Evolutionary conservation across 2,113 vertebrate genomes (phyloP), one percentile per base, ranked within the genome.

Genomic region (Sceloporus undulatus): DNA sequence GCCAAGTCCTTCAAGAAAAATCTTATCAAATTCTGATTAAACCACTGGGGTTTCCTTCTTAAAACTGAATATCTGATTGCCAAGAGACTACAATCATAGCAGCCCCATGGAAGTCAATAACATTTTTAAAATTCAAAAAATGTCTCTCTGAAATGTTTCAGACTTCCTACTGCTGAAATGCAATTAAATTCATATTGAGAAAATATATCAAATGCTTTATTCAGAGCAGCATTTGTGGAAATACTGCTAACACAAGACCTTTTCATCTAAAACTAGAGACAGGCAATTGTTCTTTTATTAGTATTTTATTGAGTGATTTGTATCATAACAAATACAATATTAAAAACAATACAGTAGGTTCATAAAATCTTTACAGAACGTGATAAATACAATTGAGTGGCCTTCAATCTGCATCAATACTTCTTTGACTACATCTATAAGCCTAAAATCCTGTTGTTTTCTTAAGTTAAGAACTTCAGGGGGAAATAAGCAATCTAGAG

Each of bases 251-350:
- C 38, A 18, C 23, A 27, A 18, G 2, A 59, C 18, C 23, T 86
- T 21, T 70, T 78, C 59, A 25, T 85, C 42, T 56, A n/a, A 13
- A n/a, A 9, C 23, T n/a, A 34, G 62, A 25, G 6, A 56, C 5
- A 21, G 70, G 18, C 23, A n/a, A 54, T 70, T 25, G 54, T 79
- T 52, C 4, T 70, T 48, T 68, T 85, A 48, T 76, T 78, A 54
- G 68, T 86, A 13, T 78, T 86, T 86, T 79, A 79, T 71, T 79
- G 65, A 70, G 62, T 52, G 16, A 25, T 79, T 29, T 59, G 68
- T 59, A 86, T 34, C 25, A 56, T 8, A 25, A 65, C 76, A 27
- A 48, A 59, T 19, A 84, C 52, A 86, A 40, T 78, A 40, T 86
- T 48, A n/a, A 86, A 4, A 21, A 68, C 4, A 42, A 77, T 77